phyloP scores from a whole-genome alignment of 2,113 vertebrate species.

The Okapia johnstoni region DNA sequence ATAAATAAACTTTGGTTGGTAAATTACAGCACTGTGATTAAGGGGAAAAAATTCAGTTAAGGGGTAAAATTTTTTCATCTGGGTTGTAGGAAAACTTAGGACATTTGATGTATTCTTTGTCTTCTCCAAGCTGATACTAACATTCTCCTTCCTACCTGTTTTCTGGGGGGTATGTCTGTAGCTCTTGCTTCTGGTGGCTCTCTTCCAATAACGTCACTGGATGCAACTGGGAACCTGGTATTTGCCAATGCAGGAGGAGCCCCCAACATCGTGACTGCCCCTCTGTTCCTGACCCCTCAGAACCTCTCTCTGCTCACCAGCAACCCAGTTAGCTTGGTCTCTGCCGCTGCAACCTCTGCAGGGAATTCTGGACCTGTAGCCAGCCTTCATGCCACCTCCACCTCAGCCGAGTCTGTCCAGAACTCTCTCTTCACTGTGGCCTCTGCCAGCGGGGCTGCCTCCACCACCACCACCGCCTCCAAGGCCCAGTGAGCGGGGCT shows the following conservation, averaged over 20 bases:
- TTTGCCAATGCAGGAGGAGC: slow-evolving; percentile 92
- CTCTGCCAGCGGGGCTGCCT: slow-evolving; percentile 87
- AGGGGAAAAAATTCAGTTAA: neutral
- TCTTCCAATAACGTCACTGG: slow-evolving; percentile 97
- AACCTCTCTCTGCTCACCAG: slow-evolving; percentile 99
- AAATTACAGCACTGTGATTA: neutral
- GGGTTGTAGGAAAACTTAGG: neutral
- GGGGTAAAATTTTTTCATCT: rapidly evolving
- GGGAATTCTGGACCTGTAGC: slow-evolving; percentile 86
- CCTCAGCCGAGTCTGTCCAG: slow-evolving; percentile 88
- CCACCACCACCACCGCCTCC: slow-evolving; percentile 97
- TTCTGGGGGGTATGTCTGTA: slow-evolving; percentile 66
- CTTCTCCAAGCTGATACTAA: slow-evolving; percentile 41
- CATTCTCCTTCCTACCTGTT: slow-evolving; percentile 46
- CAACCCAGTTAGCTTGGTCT: slow-evolving; percentile 98
- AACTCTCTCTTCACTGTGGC: slow-evolving; percentile 88
- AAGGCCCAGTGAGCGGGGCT: slow-evolving; percentile 94
- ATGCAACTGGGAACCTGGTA: slow-evolving; percentile 93
- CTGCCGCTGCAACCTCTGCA: slow-evolving; percentile 85
- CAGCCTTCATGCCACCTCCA: slow-evolving; percentile 91
- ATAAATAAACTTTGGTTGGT: neutral
- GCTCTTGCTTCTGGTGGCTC: slow-evolving; percentile 95
- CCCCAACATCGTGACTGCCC: slow-evolving; percentile 94
- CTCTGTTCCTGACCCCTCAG: slow-evolving; percentile 98
- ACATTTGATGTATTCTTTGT: neutral